Evolutionary conservation across 2,888 invertebrate genomes (phyloP), one percentile per base, ranked within the genome.

Genomic region (Rhorus exstirpatorius): DNA sequence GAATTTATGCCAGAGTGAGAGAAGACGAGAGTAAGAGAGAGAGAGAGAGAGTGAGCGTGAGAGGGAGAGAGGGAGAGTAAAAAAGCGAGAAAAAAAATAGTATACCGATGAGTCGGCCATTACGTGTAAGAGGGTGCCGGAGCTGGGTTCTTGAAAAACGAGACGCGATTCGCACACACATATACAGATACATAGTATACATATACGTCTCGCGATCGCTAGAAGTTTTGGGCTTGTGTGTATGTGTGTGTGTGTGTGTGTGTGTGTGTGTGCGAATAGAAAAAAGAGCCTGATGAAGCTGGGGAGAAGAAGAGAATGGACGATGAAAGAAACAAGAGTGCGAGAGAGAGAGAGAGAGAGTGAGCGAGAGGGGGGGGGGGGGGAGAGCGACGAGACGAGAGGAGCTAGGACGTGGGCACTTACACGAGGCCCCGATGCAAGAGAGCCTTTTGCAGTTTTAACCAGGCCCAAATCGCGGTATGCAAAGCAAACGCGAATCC

Each of bases 401-500:
- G 58, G 10, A 19, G 65, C 51, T 71, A 79, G 72, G 68, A 83
- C 41, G 65, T 58, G 72, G 58, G 77, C 74, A 81, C 76, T 81
- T 83, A 79, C 79, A 79, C 81, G 79, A 79, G 44, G 41, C 78
- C 26, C 53, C 58, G 31, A 19, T 70, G 35, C 53, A 63, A 80
- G 83, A 80, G 70, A 68, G 63, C 82, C 74, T 81, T 84, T 82
- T 79, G 76, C 79, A 79, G 70, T 72, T 72, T 49, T 72, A 77
- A 71, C 68, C 60, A 41, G 60, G 41, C 79, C 77, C 72, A 68
- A 87, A 85, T 88, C 87, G 81, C 70, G 85, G 84, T 83, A 84
- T 87, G 85, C 86, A 84, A 85, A 87, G 84, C 84, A 84, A 75
- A 49, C 31, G 61, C 75, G 75, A 86, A 87, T 88, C 88, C 88